Percentiles rank a stretch among this genome's conserved stretches.
Evolutionary conservation across 1,140 invertebrate genomes (phyloP).

Genomic region (Zaprionus camerounensis): DNA sequence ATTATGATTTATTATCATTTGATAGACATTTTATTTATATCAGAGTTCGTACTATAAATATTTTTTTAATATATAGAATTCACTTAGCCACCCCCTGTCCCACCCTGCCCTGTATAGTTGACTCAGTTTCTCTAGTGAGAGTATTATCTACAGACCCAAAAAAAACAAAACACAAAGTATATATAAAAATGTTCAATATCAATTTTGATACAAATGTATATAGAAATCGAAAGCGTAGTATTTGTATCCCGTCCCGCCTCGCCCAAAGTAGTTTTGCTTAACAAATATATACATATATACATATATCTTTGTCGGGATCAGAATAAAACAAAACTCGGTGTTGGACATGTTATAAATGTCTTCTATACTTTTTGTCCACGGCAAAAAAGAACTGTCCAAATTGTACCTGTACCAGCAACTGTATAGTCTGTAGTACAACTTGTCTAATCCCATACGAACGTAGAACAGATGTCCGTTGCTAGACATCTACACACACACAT

Average conservation of each 20-base stretch:
- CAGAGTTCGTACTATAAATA: constrained; percentile 31
- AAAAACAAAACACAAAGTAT: constrained; percentile 73
- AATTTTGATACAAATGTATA: constrained; percentile 28
- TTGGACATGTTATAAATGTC: constrained; percentile 64
- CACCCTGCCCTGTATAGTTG: constrained; percentile 56
- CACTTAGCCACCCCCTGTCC: background rate
- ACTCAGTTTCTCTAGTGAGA: constrained; percentile 15
- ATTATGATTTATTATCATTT: constrained; percentile 35
- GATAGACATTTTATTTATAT: constrained; percentile 37
- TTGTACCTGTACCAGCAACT: constrained; percentile 16
- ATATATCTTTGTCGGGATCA: constrained; percentile 27
- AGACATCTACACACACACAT: constrained; percentile 39
- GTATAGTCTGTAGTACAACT: constrained; percentile 59
- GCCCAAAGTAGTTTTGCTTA: constrained; percentile 61
- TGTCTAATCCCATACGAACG: constrained; percentile 61
- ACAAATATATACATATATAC: constrained; percentile 22
- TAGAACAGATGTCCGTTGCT: constrained; percentile 42
- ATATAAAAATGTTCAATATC: constrained; percentile 49
- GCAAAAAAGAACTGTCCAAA: constrained; percentile 1
- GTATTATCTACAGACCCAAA: constrained; percentile 15
- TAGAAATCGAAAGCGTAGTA: constrained; percentile 54
- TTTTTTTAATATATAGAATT: constrained; percentile 15
- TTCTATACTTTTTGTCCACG: constrained; percentile 53
- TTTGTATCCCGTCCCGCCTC: constrained; percentile 32
- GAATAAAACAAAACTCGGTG: constrained; percentile 47